A percentile compares a stretch with the other conserved stretches of the same genome.
Conservation (phyloP, 2,797 vertebrate genomes). For the Varecia variegata region DNA sequence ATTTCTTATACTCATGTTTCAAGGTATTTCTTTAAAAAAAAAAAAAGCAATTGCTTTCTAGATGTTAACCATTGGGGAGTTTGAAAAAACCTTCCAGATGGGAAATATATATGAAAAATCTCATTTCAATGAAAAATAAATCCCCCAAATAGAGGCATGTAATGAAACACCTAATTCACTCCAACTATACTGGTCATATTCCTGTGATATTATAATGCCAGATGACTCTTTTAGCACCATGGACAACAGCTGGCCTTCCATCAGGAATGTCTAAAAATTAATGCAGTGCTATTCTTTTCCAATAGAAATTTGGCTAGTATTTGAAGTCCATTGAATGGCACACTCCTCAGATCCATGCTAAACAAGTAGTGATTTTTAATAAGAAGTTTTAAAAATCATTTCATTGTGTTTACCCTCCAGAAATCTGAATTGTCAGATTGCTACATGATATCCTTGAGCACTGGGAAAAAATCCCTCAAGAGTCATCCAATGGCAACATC, state of each 20-base stretch:
- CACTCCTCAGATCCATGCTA: not conserved
- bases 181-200: slow-evolving; percentile 76
- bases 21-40: slow-evolving; percentile 32
- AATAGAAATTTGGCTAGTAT: slow-evolving; percentile 64
- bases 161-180: slow-evolving; percentile 79
- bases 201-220: slow-evolving; percentile 76
- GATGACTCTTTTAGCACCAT: slow-evolving; percentile 71
- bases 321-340: not conserved
- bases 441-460: not conserved
- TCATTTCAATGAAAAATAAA: slow-evolving; percentile 81
- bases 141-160: slow-evolving; percentile 73
- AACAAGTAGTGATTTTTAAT: slow-evolving; percentile 52
- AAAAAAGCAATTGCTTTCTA: slow-evolving; percentile 76
- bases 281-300: slow-evolving; percentile 45
- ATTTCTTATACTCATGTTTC: slow-evolving; percentile 53
- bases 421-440: not conserved
- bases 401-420: not conserved
- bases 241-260: slow-evolving; percentile 79
- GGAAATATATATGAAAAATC: slow-evolving; percentile 81
- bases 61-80: slow-evolving; percentile 75
- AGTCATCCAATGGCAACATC: not conserved
- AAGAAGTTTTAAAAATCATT: not conserved
- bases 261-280: slow-evolving; percentile 63
- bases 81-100: slow-evolving; percentile 76
- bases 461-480: not conserved